A percentile compares a stretch with the other conserved stretches of the same genome.
phyloP scores from a whole-genome alignment of 2,888 invertebrate species.

The Andrena bicolor region DNA sequence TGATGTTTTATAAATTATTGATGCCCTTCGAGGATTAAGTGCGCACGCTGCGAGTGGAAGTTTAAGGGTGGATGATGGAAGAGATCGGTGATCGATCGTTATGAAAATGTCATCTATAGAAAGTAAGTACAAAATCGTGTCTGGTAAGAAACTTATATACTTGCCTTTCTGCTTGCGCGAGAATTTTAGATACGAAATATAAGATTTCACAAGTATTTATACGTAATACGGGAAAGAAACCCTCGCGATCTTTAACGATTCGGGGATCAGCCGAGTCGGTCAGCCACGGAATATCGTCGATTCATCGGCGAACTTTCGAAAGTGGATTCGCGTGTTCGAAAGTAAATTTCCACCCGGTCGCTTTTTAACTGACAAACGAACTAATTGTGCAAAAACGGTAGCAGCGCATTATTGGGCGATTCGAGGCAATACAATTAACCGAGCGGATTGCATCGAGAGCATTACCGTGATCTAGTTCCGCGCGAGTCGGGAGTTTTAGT shows the following conservation, averaged over 20 bases:
- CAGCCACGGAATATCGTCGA: not conserved
- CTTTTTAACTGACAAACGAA: not conserved
- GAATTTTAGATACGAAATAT: no score
- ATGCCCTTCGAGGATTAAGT: constrained; percentile 12
- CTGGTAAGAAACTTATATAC: no score
- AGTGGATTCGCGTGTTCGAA: not conserved
- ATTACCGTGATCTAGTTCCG: not conserved
- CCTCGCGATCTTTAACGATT: no score
- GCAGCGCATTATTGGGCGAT: not conserved
- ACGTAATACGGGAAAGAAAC: no score
- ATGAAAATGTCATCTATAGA: constrained; percentile 1
- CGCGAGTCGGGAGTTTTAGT: not conserved
- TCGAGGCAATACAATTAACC: not conserved
- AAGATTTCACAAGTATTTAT: no score
- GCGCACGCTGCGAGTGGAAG: constrained; percentile 10
- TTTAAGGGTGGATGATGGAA: constrained; percentile 27
- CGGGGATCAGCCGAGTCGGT: no score
- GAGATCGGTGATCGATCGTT: constrained; percentile 29
- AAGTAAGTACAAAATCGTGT: not conserved
- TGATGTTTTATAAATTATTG: constrained; percentile 7
- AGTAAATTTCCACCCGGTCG: not conserved
- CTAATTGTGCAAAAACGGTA: constrained; percentile 6
- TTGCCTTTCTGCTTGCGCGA: no score
- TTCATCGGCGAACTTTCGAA: not conserved
- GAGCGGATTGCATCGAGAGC: not conserved